Base-by-base conservation (phyloP, 1,140 invertebrate species). In the Lerema accius region DNA sequence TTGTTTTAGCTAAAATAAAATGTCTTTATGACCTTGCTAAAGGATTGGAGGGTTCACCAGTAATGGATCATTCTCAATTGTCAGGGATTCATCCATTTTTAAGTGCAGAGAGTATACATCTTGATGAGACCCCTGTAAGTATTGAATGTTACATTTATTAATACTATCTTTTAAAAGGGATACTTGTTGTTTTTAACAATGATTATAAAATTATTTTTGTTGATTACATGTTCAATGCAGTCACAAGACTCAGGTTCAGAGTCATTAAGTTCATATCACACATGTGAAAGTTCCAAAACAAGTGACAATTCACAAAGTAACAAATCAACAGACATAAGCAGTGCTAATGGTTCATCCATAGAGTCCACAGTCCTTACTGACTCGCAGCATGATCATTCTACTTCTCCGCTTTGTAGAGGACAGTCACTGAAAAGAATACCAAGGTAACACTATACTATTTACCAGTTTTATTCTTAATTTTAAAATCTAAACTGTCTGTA, bases 351-450 rank as follows among this genome's bases (percentile, higher is more conserved):
- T 7, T 84, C 83, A 1, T 80, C 86, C 35, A 49, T 81, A 39
- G 85, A 88, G 45, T 87, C 84, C 4, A 69, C 79, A 14, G 65
- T 78, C 1, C 68, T 76, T 4, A 81, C 79, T 28, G 87, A 89
- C 61, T 88, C 83, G 3, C 80, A 83, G 49, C 82, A 90, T 67
- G 82, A 90, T 46, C 78, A 91, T 53, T 86, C 83, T n/a, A 87
- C 88, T 5, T 93, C 92, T 42, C 92, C 92, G 23, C 65, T 93
- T 0, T 92, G 92, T 63, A 80, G 92, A 58, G 84, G 86, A 43
- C 80, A 89, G 15, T 87, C 90, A 10, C 80, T 91, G 32, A 92
- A 91, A 55, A 82, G 88, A 50, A 86, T 89, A 65, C 86, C 87
- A 13, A 90, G 84, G 80, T 91, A 83, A 19, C 11, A 17, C 28